phyloP scores from a whole-genome alignment of 1,140 invertebrate genomes.

The Arion vulgaris region DNA sequence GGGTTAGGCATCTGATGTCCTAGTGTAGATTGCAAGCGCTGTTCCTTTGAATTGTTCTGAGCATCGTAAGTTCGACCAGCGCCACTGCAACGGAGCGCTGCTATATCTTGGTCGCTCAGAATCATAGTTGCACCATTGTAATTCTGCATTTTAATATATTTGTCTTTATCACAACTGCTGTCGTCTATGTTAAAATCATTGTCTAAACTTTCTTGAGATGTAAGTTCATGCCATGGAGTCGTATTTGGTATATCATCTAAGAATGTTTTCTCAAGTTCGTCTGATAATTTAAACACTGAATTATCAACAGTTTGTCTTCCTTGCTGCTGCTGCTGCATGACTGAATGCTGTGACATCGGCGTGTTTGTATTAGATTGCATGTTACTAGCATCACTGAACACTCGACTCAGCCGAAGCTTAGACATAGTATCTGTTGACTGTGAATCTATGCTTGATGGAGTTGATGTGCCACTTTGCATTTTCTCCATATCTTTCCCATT shows the following conservation, averaged over 20 bases:
- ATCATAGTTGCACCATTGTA: background rate
- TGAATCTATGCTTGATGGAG: background rate
- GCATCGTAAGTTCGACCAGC: background rate
- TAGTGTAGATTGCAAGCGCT: background rate
- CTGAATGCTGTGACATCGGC: conserved; percentile 4
- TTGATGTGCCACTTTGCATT: background rate
- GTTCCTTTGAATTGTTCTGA: background rate
- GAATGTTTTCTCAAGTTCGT: conserved; percentile 27
- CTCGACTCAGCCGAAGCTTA: background rate
- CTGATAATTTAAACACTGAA: conserved; percentile 24
- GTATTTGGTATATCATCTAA: background rate
- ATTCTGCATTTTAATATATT: conserved; percentile 12
- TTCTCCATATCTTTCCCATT: background rate
- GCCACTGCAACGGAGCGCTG: background rate
- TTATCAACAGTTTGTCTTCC: background rate
- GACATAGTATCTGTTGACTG: background rate
- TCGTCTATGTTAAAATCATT: background rate
- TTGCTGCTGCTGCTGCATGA: conserved; percentile 28
- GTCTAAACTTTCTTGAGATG: background rate
- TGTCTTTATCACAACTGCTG: background rate
- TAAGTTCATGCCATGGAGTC: conserved; percentile 27
- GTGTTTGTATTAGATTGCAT: background rate
- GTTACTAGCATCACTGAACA: conserved; percentile 11
- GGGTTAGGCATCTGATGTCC: background rate
- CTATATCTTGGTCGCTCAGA: conserved; percentile 10